Conservation (phyloP, 2,888 invertebrate genomes). For the Cryptophagus acutangulus region DNA sequence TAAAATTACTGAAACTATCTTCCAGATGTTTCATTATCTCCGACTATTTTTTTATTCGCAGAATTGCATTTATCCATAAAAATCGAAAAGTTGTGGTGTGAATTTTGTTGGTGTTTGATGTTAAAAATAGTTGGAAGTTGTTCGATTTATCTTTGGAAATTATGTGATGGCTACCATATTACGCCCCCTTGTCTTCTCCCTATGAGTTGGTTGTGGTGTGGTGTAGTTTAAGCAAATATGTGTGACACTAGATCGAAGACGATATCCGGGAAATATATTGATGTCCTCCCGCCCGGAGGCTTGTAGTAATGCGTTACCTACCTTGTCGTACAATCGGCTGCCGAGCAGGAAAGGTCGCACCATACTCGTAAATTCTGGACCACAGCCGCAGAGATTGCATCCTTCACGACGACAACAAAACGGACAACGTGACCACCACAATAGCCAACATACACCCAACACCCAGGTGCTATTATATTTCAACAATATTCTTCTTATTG, state of each 20-base stretch:
- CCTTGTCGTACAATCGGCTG: constrained; percentile 44
- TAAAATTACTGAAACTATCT: no score
- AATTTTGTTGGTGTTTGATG: no score
- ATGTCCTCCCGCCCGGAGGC: constrained; percentile 41
- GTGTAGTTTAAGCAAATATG: constrained; percentile 46
- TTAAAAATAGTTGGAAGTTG: no score
- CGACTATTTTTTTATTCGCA: no score
- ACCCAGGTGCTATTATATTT: constrained; percentile 1
- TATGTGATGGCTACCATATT: constrained; percentile 46
- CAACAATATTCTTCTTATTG: not conserved
- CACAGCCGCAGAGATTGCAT: not conserved
- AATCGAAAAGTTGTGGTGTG: no score
- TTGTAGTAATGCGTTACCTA: constrained; percentile 43
- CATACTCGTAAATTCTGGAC: constrained; percentile 25
- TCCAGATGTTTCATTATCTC: no score
- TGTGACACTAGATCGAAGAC: constrained; percentile 46
- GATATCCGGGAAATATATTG: constrained; percentile 45
- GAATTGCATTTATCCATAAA: no score
- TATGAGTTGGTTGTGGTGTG: no score
- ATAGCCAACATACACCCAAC: no score
- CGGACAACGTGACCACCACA: no score
- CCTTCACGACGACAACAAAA: not conserved
- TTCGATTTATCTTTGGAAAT: constrained; percentile 30
- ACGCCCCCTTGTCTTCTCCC: constrained; percentile 42
- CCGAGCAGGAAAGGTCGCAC: constrained; percentile 34